Percentiles rank a stretch among this genome's conserved stretches.
These are phyloP conservation scores for Caenorhabditis briggsae DNA, from an alignment of 1,140 invertebrate genomes.

Conservation along the genomic window DNA sequence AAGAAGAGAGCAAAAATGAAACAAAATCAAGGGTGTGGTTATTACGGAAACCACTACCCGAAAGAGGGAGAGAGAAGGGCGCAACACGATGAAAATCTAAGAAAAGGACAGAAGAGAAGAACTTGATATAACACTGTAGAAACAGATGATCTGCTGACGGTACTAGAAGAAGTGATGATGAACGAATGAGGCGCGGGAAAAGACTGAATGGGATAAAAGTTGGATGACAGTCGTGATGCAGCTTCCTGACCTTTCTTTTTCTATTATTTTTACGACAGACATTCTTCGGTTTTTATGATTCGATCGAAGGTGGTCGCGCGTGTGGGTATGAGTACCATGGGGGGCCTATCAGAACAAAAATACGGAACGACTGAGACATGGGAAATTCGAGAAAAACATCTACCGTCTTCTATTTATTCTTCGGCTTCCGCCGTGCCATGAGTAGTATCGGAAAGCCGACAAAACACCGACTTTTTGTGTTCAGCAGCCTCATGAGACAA, in stretches of 20 bases:
- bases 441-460: constrained; percentile 31
- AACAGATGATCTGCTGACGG: constrained; percentile 27
- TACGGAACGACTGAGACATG: background rate
- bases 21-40: constrained; percentile 29
- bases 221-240: background rate
- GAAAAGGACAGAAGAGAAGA: constrained; percentile 23
- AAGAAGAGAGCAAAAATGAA: constrained; percentile 6
- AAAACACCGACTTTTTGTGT: constrained; percentile 14
- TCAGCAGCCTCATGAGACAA: constrained; percentile 14
- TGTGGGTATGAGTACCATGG: background rate
- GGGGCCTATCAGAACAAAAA: background rate
- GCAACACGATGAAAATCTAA: constrained; percentile 13
- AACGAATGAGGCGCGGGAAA: constrained; percentile 21
- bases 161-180: background rate
- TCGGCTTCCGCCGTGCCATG: constrained; percentile 43
- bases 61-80: constrained; percentile 5
- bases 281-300: constrained; percentile 45
- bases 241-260: constrained; percentile 42
- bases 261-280: constrained; percentile 14
- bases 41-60: constrained; percentile 21
- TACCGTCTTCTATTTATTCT: constrained; percentile 17
- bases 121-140: constrained; percentile 38
- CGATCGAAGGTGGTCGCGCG: background rate
- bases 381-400: constrained; percentile 17
- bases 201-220: background rate